Evolutionary conservation across 2,888 invertebrate genomes (phyloP).

Genomic region (Drosophila gaucha): DNA sequence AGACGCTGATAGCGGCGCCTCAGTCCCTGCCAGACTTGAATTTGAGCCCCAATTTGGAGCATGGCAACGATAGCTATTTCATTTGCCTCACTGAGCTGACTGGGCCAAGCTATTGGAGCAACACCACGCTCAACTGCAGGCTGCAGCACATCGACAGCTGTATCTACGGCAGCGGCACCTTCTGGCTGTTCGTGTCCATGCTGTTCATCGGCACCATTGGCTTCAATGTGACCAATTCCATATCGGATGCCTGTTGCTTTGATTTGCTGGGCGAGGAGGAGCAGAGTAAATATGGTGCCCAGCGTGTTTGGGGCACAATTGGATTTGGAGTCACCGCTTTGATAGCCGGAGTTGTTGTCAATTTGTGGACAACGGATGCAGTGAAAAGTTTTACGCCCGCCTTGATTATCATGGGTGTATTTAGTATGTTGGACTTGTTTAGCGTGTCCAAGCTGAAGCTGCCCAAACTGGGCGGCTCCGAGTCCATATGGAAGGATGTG

Average conservation of each 20-base stretch:
- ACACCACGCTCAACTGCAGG: conserved; percentile 45
- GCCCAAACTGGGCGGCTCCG: conserved; percentile 88
- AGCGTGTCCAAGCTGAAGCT: conserved; percentile 88
- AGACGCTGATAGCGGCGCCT: conserved; percentile 52
- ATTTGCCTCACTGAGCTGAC: conserved; percentile 34
- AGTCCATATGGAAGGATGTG: conserved; percentile 89
- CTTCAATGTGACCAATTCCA: conserved; percentile 93
- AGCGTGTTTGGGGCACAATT: conserved; percentile 93
- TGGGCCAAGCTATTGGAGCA: conserved; percentile 13
- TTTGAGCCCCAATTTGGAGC: conserved; percentile 36
- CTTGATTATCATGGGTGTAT: conserved; percentile 88
- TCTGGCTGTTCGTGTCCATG: conserved; percentile 90
- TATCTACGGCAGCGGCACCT: conserved; percentile 87
- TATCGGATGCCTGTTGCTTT: conserved; percentile 96
- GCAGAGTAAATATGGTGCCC: conserved; percentile 90
- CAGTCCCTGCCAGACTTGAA: conserved; percentile 17
- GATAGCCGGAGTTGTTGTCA: conserved; percentile 89
- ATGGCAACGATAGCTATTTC: conserved; percentile 49
- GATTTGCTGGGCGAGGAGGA: conserved; percentile 91
- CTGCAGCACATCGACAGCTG: conserved; percentile 60
- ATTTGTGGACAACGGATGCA: conserved; percentile 87
- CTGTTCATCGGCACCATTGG: conserved; percentile 91
- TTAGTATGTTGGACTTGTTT: conserved; percentile 88
- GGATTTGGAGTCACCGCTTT: conserved; percentile 92
- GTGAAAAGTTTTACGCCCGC: conserved; percentile 90